A percentile compares a stretch with the other conserved stretches of the same genome.
phyloP scores from a whole-genome alignment of 2,797 vertebrate genomes.

The Alauda arvensis region DNA sequence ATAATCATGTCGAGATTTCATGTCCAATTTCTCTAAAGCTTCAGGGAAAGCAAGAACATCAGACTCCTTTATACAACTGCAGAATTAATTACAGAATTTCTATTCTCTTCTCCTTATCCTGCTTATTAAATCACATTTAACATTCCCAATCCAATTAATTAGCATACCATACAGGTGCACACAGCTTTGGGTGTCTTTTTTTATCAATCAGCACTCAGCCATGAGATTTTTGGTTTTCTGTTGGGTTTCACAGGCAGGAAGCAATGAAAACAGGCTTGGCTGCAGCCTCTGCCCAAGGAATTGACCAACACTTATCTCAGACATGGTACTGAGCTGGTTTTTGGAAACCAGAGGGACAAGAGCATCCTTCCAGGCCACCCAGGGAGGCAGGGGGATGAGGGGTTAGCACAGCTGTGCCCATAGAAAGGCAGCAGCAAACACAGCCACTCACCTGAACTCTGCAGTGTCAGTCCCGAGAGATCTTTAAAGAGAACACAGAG shows the following conservation, averaged over 20 bases:
- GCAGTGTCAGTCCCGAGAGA: conserved; percentile 88
- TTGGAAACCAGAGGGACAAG: not conserved
- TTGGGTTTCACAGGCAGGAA: accelerated
- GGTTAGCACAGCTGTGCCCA: not conserved
- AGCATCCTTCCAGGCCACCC: accelerated
- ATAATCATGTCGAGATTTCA: not conserved
- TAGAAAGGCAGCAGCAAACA: not conserved
- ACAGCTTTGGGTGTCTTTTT: accelerated
- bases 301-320: accelerated
- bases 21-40: not conserved
- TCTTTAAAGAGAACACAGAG: conserved; percentile 70
- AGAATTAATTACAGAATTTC: not conserved
- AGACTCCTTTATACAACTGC: not conserved
- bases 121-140: not conserved
- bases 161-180: accelerated
- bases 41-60: not conserved
- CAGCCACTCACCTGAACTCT: conserved; percentile 81
- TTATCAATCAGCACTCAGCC: accelerated
- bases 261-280: accelerated
- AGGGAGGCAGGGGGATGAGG: no score
- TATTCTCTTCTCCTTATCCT: not conserved
- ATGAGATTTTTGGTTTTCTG: accelerated
- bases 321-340: accelerated
- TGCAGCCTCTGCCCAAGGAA: not conserved
- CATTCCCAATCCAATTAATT: not conserved